phyloP scores from a whole-genome alignment of 2,113 vertebrate species.

The Archocentrus centrarchus region DNA sequence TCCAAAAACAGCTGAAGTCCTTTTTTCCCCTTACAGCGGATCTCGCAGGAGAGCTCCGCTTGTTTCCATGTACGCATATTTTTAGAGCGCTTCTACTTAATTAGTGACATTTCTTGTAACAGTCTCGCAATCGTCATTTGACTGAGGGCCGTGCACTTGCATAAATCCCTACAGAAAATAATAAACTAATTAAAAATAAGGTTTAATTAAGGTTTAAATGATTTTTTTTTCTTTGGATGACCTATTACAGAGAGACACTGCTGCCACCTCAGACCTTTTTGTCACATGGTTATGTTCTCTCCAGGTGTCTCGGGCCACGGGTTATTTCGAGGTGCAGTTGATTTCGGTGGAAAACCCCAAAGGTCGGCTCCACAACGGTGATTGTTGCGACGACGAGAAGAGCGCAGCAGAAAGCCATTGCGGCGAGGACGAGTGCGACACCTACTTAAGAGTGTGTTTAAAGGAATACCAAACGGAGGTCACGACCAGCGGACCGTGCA shows the following conservation, averaged over 20 bases:
- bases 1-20: not conserved
- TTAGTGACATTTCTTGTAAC: not conserved
- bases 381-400: conserved; percentile 89
- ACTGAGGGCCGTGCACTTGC: not conserved
- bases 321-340: conserved; percentile 96
- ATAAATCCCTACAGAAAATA: not conserved
- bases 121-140: not conserved
- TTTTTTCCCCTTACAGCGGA: not conserved
- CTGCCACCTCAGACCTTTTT: not conserved
- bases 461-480: conserved; percentile 97
- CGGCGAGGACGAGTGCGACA: conserved; percentile 90
- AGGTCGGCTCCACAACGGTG: conserved; percentile 89
- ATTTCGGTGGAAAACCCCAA: conserved; percentile 89
- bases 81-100: not conserved
- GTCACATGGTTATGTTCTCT: conserved; percentile 61
- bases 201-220: not conserved
- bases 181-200: not conserved
- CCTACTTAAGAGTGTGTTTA: conserved; percentile 91
- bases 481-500: conserved; percentile 86
- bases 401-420: conserved; percentile 82
- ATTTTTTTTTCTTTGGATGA: not conserved
- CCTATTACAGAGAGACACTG: not conserved
- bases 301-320: conserved; percentile 89
- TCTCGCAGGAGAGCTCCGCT: not conserved
- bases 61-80: not conserved